Evolutionary conservation across 2,888 invertebrate species (phyloP).

Genomic region (Hirtodrosophila confusa): DNA sequence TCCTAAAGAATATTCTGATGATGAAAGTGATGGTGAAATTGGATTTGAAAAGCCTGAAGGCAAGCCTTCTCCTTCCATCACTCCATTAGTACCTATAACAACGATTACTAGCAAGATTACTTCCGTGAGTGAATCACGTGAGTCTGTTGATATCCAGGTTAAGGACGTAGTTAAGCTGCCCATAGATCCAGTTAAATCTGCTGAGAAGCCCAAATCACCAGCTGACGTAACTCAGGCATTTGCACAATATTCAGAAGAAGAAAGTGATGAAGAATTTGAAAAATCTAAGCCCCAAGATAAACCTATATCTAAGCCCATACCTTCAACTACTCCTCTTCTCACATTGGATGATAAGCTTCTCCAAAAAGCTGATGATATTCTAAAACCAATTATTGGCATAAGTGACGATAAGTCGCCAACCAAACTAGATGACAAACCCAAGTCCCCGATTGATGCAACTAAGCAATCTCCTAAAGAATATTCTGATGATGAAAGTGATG

Average conservation of each 20-base stretch:
- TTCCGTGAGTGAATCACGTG: slow-evolving; percentile 1
- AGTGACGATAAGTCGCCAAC: background rate
- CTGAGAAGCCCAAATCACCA: too few relatives aligned
- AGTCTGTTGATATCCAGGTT: slow-evolving; percentile 14
- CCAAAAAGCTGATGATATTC: background rate
- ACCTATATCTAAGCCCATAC: too few relatives aligned
- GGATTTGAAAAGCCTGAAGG: background rate
- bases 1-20: background rate
- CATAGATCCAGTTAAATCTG: too few relatives aligned
- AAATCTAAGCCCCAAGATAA: too few relatives aligned
- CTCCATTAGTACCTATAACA: background rate
- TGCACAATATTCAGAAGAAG: too few relatives aligned
- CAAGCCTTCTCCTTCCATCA: background rate
- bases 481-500: background rate
- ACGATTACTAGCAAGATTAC: slow-evolving; percentile 18
- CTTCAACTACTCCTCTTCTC: background rate
- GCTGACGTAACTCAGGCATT: too few relatives aligned
- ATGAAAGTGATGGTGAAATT: slow-evolving; percentile 4
- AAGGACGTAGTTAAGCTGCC: slow-evolving; percentile 13
- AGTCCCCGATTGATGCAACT: too few relatives aligned
- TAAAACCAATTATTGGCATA: background rate
- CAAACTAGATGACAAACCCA: background rate
- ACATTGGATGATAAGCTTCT: background rate
- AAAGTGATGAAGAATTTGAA: too few relatives aligned
- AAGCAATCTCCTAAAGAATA: background rate